Evolutionary conservation across 2,797 vertebrate genomes (phyloP).

Genomic region (Phoebastria nigripes): DNA sequence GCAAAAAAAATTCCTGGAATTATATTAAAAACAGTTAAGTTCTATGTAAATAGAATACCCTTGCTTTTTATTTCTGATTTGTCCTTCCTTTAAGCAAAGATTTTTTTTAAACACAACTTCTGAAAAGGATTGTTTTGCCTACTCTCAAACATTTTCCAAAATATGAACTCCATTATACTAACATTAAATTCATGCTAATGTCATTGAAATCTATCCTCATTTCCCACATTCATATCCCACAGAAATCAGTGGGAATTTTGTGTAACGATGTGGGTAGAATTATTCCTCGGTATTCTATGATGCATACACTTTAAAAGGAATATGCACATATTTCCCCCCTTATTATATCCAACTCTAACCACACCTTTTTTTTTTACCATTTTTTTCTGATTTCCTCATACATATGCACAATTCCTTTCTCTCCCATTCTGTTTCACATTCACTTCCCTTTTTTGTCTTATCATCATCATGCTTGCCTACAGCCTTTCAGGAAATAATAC

Average conservation of each 20-base stretch:
- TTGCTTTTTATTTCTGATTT: background rate
- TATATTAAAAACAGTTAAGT: background rate
- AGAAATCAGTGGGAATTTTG: background rate
- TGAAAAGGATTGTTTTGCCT: background rate
- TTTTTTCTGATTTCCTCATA: background rate
- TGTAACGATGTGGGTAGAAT: background rate
- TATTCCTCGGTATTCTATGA: background rate
- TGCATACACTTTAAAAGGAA: background rate
- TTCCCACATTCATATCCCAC: background rate
- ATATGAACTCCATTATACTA: background rate
- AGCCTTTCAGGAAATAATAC: slow-evolving; percentile 16
- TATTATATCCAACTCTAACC: background rate
- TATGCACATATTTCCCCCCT: background rate
- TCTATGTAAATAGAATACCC: background rate
- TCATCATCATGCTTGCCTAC: background rate
- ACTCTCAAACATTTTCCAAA: background rate
- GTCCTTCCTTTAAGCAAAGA: background rate
- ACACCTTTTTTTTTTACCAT: background rate
- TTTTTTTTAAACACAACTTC: background rate
- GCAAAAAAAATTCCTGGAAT: background rate
- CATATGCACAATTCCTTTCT: background rate
- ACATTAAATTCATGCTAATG: background rate
- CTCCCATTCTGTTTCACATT: background rate
- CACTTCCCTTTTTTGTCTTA: background rate
- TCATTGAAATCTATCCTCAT: background rate